Base-by-base conservation (phyloP, 2,113 vertebrate species). In the Alosa alosa region DNA sequence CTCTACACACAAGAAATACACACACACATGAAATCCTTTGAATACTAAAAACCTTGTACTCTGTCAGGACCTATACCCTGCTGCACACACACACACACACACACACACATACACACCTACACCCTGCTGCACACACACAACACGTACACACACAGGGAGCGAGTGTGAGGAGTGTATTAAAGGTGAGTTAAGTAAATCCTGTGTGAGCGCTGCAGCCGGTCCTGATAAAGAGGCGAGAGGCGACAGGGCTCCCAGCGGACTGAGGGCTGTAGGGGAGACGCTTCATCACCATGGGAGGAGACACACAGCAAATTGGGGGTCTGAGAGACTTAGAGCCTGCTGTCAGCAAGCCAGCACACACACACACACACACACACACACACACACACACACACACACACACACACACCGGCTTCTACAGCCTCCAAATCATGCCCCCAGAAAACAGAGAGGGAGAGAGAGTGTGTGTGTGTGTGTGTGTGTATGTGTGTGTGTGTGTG, bases 281-380 rank as follows among this genome's bases (percentile, higher is more conserved):
- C 25, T 68, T 68, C 64, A 25, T 68, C 64, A 72, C 64, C 8
- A 72, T 36, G 25, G 64, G 64, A 72, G 25, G 25, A 72, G 64
- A 72, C 64, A 72, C 6, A 72, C 64, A 72, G 64, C 64, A 72
- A 72, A 72, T 72, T 72, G 64, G 64, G 64, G 64, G 25, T 72
- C 64, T 72, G n/a, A 72, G 10, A 72, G n/a, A 31, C 64, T 72
- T 31, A 31, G 22, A 72, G 22, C 64, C 22, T 11, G 31, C 64
- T 72, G 64, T 36, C 64, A 72, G n/a, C 64, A 7, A 72, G n/a
- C 25, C 60, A 68, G 25, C 60, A 68, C 6, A 68, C 60, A 68
- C 60, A 52, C 50, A 52, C 50, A 52, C 50, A 52, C 50, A 52
- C 50, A 52, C 50, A 52, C 3, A 52, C 50, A 52, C 50, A 52